Evolutionary conservation across 2,113 vertebrate genomes (phyloP).

Genomic region (Coryphaenoides rupestris): DNA sequence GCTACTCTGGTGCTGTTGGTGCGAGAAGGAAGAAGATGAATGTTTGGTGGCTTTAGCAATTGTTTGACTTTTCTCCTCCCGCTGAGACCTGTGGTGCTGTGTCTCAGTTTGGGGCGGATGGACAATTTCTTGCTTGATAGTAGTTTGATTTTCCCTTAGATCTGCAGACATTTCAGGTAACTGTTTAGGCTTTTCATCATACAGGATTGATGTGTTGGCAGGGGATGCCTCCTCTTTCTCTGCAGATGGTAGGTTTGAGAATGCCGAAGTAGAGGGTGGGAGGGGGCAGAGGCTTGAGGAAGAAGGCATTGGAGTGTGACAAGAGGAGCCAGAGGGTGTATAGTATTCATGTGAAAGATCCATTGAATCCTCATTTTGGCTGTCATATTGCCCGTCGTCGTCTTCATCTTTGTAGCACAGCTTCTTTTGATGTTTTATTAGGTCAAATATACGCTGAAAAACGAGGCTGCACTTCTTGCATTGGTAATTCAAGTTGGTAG

Average conservation of each 20-base stretch:
- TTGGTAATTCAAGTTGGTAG: constrained; percentile 96
- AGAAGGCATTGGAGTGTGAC: constrained; percentile 93
- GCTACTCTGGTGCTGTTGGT: constrained; percentile 84
- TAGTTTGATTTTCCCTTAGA: constrained; percentile 84
- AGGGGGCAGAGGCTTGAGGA: constrained; percentile 87
- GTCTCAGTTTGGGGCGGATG: constrained; percentile 72
- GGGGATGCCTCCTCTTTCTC: constrained; percentile 86
- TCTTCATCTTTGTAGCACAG: constrained; percentile 99
- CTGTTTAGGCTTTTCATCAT: constrained; percentile 94
- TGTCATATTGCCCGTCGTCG: constrained; percentile 95
- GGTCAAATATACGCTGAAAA: constrained; percentile 97
- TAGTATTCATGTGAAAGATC: constrained; percentile 89
- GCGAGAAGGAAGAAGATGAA: constrained; percentile 83
- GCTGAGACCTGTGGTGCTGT: constrained; percentile 74
- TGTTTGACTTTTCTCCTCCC: constrained; percentile 80
- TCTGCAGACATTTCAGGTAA: constrained; percentile 80
- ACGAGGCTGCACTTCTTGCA: constrained; percentile 98
- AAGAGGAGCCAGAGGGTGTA: constrained; percentile 94
- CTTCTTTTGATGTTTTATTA: constrained; percentile 99
- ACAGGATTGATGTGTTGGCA: constrained; percentile 75
- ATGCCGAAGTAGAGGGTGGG: constrained; percentile 77
- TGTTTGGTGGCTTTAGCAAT: constrained; percentile 80
- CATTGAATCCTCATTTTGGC: constrained; percentile 95
- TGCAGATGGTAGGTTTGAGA: constrained; percentile 76
- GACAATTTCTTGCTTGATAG: constrained; percentile 87